Conservation (phyloP, 2,797 vertebrate genomes). For the Eleutherodactylus coqui region DNA sequence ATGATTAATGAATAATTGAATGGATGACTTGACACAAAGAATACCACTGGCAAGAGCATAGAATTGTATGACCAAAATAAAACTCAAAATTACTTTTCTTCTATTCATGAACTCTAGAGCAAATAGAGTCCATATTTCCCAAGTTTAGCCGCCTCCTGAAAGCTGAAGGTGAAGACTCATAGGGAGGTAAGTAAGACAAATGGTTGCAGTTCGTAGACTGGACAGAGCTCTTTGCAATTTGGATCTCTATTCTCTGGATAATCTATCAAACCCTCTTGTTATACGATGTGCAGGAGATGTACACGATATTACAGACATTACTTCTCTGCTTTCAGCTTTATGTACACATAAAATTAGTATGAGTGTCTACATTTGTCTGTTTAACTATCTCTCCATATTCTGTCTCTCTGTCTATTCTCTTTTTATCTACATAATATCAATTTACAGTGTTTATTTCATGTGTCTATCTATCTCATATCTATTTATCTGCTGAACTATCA, state of each 20-base stretch:
- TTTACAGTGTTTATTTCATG: no score
- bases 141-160: slow-evolving; percentile 1
- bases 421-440: no score
- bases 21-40: slow-evolving; percentile 32
- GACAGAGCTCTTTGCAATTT: slow-evolving; percentile 32
- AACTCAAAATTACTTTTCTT: slow-evolving; percentile 4
- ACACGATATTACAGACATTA: background rate
- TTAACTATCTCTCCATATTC: no score
- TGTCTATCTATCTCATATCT: no score
- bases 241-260: slow-evolving; percentile 22
- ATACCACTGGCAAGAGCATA: background rate
- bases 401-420: no score
- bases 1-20: slow-evolving; percentile 15
- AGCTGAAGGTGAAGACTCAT: slow-evolving; percentile 31
- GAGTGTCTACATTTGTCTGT: background rate
- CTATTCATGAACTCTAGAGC: background rate
- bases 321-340: background rate
- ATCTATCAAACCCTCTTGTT: slow-evolving; percentile 21
- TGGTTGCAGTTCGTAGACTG: slow-evolving; percentile 14
- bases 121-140: slow-evolving; percentile 19
- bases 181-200: slow-evolving; percentile 39
- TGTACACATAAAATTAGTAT: background rate
- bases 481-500: no score
- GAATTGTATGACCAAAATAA: slow-evolving; percentile 17
- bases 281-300: slow-evolving; percentile 14